Evolutionary conservation across 1,140 invertebrate species (phyloP).

Genomic region (Bombus consobrinus): DNA sequence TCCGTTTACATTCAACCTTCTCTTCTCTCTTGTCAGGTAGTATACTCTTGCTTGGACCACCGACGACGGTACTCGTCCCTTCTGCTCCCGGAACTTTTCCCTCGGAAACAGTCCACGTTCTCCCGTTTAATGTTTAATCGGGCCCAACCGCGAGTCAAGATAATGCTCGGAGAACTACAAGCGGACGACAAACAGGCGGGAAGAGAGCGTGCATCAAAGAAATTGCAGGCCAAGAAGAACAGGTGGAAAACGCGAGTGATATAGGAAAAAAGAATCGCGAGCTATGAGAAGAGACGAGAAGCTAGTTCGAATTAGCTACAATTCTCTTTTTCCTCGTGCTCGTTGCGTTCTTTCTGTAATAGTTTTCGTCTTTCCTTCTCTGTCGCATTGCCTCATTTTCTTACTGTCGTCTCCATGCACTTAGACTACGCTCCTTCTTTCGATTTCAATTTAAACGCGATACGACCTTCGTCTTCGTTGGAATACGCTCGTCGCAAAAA

Average conservation of each 20-base stretch:
- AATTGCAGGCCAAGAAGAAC: neutral
- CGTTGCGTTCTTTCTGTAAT: too few relatives aligned
- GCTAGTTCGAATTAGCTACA: neutral
- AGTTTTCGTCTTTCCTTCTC: neutral
- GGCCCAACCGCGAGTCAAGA: conserved; percentile 12
- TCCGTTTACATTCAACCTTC: neutral
- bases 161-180: conserved; percentile 19
- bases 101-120: neutral
- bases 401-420: neutral
- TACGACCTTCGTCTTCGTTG: neutral
- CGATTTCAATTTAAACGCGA: conserved; percentile 14
- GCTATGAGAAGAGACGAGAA: too few relatives aligned
- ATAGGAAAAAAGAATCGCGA: neutral
- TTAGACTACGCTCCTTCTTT: neutral
- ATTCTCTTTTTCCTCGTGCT: neutral
- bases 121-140: conserved; percentile 58
- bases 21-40: neutral
- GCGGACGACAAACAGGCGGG: conserved; percentile 22
- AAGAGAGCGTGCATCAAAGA: neutral
- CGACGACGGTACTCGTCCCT: neutral
- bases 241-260: neutral
- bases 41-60: neutral
- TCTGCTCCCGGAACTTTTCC: conserved; percentile 20
- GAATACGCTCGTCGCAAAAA: neutral
- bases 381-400: neutral